phyloP scores from a whole-genome alignment of 2,888 invertebrate species.

The Ditula angustiorana region DNA sequence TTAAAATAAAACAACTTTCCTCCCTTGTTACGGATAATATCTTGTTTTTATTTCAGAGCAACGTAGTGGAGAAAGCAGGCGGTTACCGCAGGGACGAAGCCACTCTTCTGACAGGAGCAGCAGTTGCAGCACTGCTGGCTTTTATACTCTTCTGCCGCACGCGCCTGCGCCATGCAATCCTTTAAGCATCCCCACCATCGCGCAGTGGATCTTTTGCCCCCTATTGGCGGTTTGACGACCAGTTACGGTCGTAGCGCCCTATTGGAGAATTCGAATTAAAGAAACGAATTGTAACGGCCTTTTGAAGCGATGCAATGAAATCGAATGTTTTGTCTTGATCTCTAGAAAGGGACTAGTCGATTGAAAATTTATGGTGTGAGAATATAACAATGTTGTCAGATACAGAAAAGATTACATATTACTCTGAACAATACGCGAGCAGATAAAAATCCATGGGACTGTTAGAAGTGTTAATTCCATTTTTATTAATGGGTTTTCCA shows the following conservation, averaged over 20 bases:
- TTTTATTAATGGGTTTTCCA: no score
- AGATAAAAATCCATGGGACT: no score
- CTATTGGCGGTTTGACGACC: conserved; percentile 23
- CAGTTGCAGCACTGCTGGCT: conserved; percentile 73
- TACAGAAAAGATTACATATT: no score
- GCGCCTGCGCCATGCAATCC: conserved; percentile 67
- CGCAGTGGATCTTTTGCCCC: conserved; percentile 1
- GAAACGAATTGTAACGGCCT: conserved; percentile 7
- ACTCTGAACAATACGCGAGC: no score
- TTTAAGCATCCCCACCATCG: conserved; percentile 54
- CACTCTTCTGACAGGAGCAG: conserved; percentile 75
- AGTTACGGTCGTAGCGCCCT: conserved; percentile 5
- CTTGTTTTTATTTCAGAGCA: conserved; percentile 62
- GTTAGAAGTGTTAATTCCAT: no score
- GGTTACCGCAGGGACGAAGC: conserved; percentile 73
- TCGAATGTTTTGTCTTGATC: neutral
- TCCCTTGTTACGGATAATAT: neutral
- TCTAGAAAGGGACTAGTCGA: neutral
- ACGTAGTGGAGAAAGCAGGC: conserved; percentile 75
- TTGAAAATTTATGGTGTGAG: neutral
- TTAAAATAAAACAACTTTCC: no score
- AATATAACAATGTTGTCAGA: no score
- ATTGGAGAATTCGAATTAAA: conserved; percentile 21
- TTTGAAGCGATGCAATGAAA: neutral
- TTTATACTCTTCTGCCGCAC: conserved; percentile 74